A percentile compares a stretch with the other conserved stretches of the same genome.
Conservation (phyloP, 1,140 invertebrate genomes). For the Uloborus diversus region DNA sequence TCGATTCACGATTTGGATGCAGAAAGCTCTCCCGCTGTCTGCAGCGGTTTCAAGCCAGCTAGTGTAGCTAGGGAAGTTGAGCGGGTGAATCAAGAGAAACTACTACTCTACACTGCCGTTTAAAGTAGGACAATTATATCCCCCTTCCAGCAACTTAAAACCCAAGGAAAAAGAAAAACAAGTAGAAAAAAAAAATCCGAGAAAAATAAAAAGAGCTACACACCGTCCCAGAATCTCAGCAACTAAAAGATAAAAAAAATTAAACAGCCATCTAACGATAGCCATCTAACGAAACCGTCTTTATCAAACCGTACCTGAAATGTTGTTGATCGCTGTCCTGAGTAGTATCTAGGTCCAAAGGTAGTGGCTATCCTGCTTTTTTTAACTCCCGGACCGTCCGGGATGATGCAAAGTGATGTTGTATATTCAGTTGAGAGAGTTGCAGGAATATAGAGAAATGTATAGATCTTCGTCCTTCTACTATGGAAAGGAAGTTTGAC, state of each 20-base stretch:
- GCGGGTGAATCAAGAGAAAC: not conserved
- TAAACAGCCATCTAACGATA: slow-evolving; percentile 71
- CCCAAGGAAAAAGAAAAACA: not conserved
- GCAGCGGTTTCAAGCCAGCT: slow-evolving; percentile 16
- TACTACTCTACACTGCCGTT: slow-evolving; percentile 46
- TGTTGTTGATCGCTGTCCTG: slow-evolving; percentile 9
- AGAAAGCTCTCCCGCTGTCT: slow-evolving; percentile 9
- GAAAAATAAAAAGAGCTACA: too few relatives aligned
- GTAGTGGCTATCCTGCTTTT: not conserved
- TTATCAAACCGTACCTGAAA: slow-evolving; percentile 73
- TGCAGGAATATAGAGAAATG: not conserved
- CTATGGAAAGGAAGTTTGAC: slow-evolving; percentile 35
- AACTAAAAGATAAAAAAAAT: slow-evolving; percentile 3
- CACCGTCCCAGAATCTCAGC: not conserved
- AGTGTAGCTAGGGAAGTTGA: slow-evolving; percentile 23
- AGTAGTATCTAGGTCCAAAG: not conserved
- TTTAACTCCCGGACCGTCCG: not conserved
- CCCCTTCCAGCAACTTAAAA: not conserved
- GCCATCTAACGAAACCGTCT: slow-evolving; percentile 81
- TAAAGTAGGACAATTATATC: slow-evolving; percentile 13
- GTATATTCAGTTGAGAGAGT: not conserved
- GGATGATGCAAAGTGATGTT: not conserved
- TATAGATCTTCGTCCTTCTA: not conserved
- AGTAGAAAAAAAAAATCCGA: not conserved
- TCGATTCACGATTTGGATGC: slow-evolving; percentile 31